Percentiles rank a stretch among this genome's conserved stretches.
Evolutionary conservation across 2,888 invertebrate genomes (phyloP).

Genomic region (Pammene fasciana): DNA sequence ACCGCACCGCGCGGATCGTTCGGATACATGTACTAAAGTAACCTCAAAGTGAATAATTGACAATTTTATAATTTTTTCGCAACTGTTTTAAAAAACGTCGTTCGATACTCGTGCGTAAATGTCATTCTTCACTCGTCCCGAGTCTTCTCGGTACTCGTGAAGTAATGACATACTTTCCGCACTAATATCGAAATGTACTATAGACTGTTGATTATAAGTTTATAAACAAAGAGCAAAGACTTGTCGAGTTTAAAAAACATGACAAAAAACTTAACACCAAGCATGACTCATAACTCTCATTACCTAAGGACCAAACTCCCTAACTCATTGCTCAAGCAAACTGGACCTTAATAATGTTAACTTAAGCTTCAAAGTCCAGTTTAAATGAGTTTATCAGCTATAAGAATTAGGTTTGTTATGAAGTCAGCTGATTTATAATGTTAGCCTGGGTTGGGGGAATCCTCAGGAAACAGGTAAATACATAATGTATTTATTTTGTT

Average conservation of each 20-base stretch:
- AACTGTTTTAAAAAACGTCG: too few species aligned
- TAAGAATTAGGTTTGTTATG: constrained; percentile 20
- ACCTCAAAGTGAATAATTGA: too few species aligned
- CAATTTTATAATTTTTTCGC: too few species aligned
- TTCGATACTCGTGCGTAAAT: too few species aligned
- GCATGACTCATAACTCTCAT: constrained; percentile 11
- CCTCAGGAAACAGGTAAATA: background rate
- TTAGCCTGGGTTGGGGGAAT: constrained; percentile 4
- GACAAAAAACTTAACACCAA: constrained; percentile 3
- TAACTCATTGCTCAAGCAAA: background rate
- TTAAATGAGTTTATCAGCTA: background rate
- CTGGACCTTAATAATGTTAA: background rate
- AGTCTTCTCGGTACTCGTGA: too few species aligned
- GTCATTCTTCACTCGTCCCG: too few species aligned
- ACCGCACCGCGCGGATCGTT: too few species aligned
- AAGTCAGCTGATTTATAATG: constrained; percentile 17
- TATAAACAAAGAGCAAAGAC: background rate
- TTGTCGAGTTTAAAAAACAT: background rate
- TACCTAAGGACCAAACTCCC: background rate
- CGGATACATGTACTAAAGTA: too few species aligned
- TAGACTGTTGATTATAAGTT: background rate
- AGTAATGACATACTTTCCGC: too few species aligned
- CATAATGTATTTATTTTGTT: background rate
- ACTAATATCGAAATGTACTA: too few species aligned
- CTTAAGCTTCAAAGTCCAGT: constrained; percentile 5